phyloP scores from a whole-genome alignment of 2,797 vertebrate species.

The Acipenser transmontanus region DNA sequence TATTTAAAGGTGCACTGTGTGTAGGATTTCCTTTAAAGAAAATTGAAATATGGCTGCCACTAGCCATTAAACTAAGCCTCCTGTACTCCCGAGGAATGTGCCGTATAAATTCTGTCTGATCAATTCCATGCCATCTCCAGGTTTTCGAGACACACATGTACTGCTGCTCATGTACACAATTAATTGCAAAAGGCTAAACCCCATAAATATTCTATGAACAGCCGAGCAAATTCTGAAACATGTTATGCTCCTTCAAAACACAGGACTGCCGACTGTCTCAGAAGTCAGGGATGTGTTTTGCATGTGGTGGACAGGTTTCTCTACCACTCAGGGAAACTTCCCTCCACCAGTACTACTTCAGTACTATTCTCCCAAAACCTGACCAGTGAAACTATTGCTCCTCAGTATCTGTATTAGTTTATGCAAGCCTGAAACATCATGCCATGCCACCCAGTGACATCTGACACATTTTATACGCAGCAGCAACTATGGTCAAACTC shows the following conservation, averaged over 20 bases:
- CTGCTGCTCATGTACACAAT: background rate
- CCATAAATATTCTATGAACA: background rate
- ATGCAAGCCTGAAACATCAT: too few relatives aligned
- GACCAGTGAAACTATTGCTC: too few relatives aligned
- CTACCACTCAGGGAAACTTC: background rate
- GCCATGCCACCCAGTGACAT: too few relatives aligned
- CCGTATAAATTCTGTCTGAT: constrained; percentile 2
- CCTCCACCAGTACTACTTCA: background rate
- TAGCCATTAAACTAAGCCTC: background rate
- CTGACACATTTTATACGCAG: background rate
- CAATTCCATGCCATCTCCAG: background rate
- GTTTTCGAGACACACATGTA: background rate
- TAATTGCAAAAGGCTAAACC: constrained; percentile 4
- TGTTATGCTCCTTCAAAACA: background rate
- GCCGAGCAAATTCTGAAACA: constrained; percentile 2
- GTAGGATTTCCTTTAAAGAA: background rate
- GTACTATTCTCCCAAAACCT: too few relatives aligned
- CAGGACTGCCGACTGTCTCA: background rate
- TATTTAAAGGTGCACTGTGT: constrained; percentile 6
- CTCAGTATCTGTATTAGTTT: too few relatives aligned
- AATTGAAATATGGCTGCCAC: background rate
- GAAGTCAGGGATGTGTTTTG: background rate
- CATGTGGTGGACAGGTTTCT: background rate
- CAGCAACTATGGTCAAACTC: background rate
- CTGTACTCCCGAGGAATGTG: background rate